These are phyloP conservation scores for Drosophila novamexicana DNA, from an alignment of 1,140 invertebrate genomes.

Conservation along the genomic window DNA sequence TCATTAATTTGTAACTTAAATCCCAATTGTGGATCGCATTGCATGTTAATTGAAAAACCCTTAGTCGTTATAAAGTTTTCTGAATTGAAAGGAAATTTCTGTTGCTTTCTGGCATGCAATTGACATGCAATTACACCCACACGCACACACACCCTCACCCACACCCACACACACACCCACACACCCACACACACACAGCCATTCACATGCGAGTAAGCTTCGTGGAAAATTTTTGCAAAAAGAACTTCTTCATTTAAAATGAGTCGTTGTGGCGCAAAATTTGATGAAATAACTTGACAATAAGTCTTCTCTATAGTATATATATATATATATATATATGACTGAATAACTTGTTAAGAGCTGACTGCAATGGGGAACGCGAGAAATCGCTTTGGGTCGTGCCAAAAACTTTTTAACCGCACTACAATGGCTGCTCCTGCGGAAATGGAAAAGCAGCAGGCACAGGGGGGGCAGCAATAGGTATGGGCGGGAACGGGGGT, in stretches of 20 bases:
- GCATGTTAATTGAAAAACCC: not conserved
- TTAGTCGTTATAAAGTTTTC: conserved; percentile 53
- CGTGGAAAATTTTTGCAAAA: conserved; percentile 34
- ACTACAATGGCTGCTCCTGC: conserved; percentile 61
- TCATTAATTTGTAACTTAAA: not conserved
- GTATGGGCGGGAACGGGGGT: too few relatives aligned
- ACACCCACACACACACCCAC: not conserved
- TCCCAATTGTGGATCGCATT: not conserved
- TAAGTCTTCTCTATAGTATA: conserved; percentile 12
- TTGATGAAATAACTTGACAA: conserved; percentile 75
- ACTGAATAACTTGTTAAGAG: conserved; percentile 64
- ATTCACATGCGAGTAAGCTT: not conserved
- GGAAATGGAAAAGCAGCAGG: conserved; percentile 73
- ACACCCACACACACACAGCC: conserved; percentile 7
- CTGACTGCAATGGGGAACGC: conserved; percentile 53
- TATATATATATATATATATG: conserved; percentile 9
- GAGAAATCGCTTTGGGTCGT: conserved; percentile 77
- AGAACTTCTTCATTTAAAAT: conserved; percentile 46
- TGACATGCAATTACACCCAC: conserved; percentile 76
- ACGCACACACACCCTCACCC: conserved; percentile 3
- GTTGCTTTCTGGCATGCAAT: conserved; percentile 61
- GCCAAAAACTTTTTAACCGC: conserved; percentile 74
- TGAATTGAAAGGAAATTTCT: conserved; percentile 56
- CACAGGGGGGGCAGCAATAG: not conserved
- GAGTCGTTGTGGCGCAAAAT: conserved; percentile 55